Evolutionary conservation across 1,140 invertebrate genomes (phyloP), one percentile per base, ranked within the genome.

Genomic region (Polyergus mexicanus): DNA sequence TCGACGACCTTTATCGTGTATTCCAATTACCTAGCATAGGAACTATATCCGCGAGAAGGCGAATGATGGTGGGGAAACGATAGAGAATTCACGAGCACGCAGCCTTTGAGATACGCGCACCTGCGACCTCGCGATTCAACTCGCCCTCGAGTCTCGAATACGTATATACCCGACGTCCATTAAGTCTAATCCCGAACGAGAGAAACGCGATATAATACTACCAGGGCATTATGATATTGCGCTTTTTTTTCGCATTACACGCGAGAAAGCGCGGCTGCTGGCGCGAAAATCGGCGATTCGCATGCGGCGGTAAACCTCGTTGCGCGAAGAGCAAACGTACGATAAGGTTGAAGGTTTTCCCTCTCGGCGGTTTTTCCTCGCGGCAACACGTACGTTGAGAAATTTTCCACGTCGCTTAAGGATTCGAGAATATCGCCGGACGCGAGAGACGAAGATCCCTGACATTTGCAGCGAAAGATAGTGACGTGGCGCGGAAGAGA

Each of bases 1-100:
- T 90, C 85, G 84, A 87, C 89, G 83, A 90, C 89, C 89, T 51
- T 65, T 86, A 65, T 62, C 3, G 3, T 32, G 3, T 32, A 28
- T 28, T 81, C 81, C 69, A 16, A 16, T 32, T 54, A 72, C 51
- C 32, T 10, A 32, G 1, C 1, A 5, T 54, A 65, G 75, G 32
- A 72, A 38, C 69, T 80, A 88, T 80, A 88, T 41, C 41, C 68
- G 58, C 78, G 35, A 38, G 56, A 85, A 77, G 71, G 58, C 28
- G 77, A 41, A 32, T 44, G 44, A 66, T 35, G 35, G 25, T 56
- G 65, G 69, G 65, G 69, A 84, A 71, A 54, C 86, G 41, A 74
- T 56, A 56, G 41, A 56, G 41, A 83, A 80, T 54, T 51, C 71
- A 68, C 62, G 54, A 47, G 11, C 86, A 81, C 62, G 41, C 28